phyloP scores from a whole-genome alignment of 1,140 invertebrate genomes.

The Drosophila aff. region DNA sequence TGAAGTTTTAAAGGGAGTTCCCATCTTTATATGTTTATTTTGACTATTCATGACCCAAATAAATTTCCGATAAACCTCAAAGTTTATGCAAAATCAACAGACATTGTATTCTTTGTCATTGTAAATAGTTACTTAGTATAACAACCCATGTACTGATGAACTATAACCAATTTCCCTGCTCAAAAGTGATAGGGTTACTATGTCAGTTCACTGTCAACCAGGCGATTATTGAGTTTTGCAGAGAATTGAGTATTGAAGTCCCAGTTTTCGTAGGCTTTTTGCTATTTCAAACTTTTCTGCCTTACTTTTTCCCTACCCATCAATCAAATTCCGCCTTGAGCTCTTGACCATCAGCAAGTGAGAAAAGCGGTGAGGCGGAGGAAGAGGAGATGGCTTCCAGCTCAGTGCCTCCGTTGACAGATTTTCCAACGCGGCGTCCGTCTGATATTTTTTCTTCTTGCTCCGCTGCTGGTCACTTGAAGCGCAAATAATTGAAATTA shows the following conservation, averaged over 20 bases:
- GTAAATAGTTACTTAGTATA: background rate
- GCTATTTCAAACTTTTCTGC: constrained; percentile 1
- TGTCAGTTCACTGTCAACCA: too few relatives aligned
- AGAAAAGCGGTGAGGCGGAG: background rate
- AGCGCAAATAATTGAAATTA: constrained; percentile 81
- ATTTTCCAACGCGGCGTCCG: constrained; percentile 30
- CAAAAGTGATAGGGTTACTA: background rate
- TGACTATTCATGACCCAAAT: too few relatives aligned
- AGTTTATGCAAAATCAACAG: background rate
- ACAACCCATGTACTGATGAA: background rate
- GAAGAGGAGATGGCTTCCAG: constrained; percentile 48
- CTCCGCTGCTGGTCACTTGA: constrained; percentile 58
- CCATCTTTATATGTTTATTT: background rate
- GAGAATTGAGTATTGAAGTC: constrained; percentile 4
- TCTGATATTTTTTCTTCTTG: constrained; percentile 8
- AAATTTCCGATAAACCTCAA: background rate
- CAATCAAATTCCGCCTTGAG: constrained; percentile 60
- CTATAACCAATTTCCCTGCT: background rate
- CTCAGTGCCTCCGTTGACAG: constrained; percentile 67
- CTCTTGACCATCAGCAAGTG: constrained; percentile 26
- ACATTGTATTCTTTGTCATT: background rate
- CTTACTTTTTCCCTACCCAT: constrained; percentile 27
- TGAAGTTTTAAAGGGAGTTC: background rate
- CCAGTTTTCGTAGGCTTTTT: constrained; percentile 7
- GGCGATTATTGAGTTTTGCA: background rate